phyloP scores from a whole-genome alignment of 2,797 vertebrate genomes.

The Eleutherodactylus coqui region DNA sequence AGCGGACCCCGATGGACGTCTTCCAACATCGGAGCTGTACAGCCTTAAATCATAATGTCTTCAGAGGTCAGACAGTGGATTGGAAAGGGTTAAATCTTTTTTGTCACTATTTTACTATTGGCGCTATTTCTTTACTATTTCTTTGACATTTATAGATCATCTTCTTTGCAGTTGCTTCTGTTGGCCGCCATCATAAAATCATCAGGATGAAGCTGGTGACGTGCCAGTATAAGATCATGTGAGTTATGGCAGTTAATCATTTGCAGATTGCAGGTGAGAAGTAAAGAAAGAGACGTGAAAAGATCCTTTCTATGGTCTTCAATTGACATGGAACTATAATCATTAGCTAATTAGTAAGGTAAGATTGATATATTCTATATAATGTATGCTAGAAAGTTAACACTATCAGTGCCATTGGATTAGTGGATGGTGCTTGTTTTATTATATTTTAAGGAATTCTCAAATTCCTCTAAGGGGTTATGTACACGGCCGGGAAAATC shows the following conservation, averaged over 20 bases:
- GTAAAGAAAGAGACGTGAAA: not conserved
- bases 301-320: not conserved
- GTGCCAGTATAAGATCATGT: not conserved
- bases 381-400: too few relatives aligned
- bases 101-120: too few relatives aligned
- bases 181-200: not conserved
- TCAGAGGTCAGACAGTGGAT: too few relatives aligned
- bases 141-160: too few relatives aligned
- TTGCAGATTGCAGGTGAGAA: not conserved
- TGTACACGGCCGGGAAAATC: too few relatives aligned
- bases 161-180: too few relatives aligned
- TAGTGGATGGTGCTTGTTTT: not conserved
- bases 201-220: not conserved
- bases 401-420: not conserved
- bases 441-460: not conserved
- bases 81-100: too few relatives aligned
- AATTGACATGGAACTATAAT: not conserved
- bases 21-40: too few relatives aligned
- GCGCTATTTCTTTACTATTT: too few relatives aligned
- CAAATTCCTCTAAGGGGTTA: not conserved
- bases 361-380: not conserved
- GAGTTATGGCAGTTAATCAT: constrained; percentile 37
- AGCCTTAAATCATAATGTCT: too few relatives aligned
- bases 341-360: not conserved
- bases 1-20: too few relatives aligned